These are phyloP conservation scores for Pseudococcus viburni DNA, from an alignment of 2,888 invertebrate species.

Conservation along the genomic window DNA sequence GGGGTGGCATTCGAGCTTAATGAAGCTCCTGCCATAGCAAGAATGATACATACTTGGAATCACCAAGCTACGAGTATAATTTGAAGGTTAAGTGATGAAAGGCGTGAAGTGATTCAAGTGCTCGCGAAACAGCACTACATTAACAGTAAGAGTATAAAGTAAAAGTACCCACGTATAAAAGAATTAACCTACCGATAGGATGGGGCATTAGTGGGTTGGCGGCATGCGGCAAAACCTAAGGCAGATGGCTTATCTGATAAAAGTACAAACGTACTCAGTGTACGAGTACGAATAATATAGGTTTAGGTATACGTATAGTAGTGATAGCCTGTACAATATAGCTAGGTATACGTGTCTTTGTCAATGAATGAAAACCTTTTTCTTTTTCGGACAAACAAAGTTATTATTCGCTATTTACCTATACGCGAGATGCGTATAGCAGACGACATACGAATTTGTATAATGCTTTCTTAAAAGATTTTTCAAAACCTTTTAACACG, in stretches of 20 bases:
- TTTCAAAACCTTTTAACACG: constrained; percentile 14
- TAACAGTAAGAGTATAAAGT: constrained; percentile 7
- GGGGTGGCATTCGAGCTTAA: no score
- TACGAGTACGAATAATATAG: neutral
- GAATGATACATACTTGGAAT: no score
- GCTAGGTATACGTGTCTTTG: neutral
- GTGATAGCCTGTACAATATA: neutral
- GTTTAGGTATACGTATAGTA: neutral
- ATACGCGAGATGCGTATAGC: neutral
- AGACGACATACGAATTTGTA: constrained; percentile 7
- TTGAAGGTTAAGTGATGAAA: constrained; percentile 22
- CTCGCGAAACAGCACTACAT: constrained; percentile 13
- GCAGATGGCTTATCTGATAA: constrained; percentile 57
- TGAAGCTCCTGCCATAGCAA: no score
- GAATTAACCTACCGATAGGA: constrained; percentile 16
- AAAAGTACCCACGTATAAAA: constrained; percentile 28
- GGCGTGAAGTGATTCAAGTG: constrained; percentile 61
- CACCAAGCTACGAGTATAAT: neutral
- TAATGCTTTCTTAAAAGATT: constrained; percentile 36
- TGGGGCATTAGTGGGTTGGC: neutral
- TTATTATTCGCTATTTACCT: constrained; percentile 61
- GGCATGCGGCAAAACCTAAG: neutral
- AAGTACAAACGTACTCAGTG: neutral
- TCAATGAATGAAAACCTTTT: constrained; percentile 1
- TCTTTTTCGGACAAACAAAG: constrained; percentile 57